A percentile compares a stretch with the other conserved stretches of the same genome.
Evolutionary conservation across 1,140 invertebrate genomes (phyloP).

Genomic region (Drosophila murphyi): DNA sequence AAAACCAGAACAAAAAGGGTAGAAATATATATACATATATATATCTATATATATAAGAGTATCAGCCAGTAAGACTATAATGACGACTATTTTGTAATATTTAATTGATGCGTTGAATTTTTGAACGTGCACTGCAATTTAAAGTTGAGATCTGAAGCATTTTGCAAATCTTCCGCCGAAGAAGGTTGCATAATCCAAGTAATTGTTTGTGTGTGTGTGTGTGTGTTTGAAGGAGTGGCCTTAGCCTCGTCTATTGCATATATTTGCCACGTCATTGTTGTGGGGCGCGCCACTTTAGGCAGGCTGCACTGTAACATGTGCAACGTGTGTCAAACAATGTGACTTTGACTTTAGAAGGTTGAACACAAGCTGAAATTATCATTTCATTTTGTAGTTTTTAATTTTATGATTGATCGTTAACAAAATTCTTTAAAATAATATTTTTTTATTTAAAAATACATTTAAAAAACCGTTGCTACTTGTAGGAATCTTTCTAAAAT

Average conservation of each 20-base stretch:
- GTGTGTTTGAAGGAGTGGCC: constrained; percentile 39
- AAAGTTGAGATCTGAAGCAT: constrained; percentile 12
- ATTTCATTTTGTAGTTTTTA: not conserved
- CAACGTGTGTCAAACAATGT: not conserved
- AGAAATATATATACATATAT: not conserved
- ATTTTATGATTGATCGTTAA: too few species aligned
- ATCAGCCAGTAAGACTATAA: not conserved
- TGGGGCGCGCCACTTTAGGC: constrained; percentile 31
- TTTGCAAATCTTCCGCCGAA: constrained; percentile 16
- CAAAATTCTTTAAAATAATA: too few species aligned
- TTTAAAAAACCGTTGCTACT: too few species aligned
- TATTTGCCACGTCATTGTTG: constrained; percentile 30
- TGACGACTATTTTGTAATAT: constrained; percentile 32
- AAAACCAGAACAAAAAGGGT: not conserved
- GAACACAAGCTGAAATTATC: too few species aligned
- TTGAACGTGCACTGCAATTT: constrained; percentile 35
- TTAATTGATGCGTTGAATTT: constrained; percentile 23
- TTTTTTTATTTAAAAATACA: too few species aligned
- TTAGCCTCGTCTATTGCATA: not conserved
- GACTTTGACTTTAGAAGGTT: not conserved
- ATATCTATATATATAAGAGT: not conserved
- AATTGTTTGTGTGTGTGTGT: not conserved
- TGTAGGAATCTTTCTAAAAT: too few species aligned
- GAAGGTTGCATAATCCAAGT: constrained; percentile 45
- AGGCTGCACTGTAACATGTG: constrained; percentile 23